These are phyloP conservation scores for Cuculus canorus DNA, from an alignment of 2,797 vertebrate species.

Conservation along the genomic window DNA sequence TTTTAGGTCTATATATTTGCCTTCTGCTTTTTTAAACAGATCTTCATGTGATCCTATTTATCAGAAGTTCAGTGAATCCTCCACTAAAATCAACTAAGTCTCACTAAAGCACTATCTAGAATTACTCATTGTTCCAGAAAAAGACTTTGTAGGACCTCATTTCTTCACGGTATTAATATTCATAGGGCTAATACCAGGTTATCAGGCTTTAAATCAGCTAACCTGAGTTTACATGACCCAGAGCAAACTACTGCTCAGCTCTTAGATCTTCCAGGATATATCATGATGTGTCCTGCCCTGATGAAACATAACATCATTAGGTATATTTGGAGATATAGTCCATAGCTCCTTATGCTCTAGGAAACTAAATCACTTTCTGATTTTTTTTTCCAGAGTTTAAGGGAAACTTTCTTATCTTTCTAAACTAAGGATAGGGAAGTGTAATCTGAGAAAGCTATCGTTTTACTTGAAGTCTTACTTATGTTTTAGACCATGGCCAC, in stretches of 20 bases:
- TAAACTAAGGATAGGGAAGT: background rate
- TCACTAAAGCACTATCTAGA: background rate
- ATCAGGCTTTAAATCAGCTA: background rate
- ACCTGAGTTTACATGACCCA: background rate
- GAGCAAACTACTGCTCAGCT: background rate
- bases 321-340: background rate
- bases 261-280: background rate
- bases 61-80: background rate
- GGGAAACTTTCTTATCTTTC: constrained; percentile 25
- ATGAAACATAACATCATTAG: background rate
- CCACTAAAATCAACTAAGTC: background rate
- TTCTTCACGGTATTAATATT: background rate
- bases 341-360: background rate
- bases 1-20: background rate
- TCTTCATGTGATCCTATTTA: background rate
- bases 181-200: background rate
- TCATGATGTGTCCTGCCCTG: background rate
- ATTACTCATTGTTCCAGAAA: background rate
- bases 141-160: background rate
- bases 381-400: background rate
- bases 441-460: constrained; percentile 1
- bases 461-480: constrained; percentile 27
- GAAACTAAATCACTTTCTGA: background rate
- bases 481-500: constrained; percentile 2
- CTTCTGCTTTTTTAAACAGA: background rate